A percentile compares a stretch with the other conserved stretches of the same genome.
phyloP scores from a whole-genome alignment of 1,140 invertebrate genomes.

The Goniozus legneri region DNA sequence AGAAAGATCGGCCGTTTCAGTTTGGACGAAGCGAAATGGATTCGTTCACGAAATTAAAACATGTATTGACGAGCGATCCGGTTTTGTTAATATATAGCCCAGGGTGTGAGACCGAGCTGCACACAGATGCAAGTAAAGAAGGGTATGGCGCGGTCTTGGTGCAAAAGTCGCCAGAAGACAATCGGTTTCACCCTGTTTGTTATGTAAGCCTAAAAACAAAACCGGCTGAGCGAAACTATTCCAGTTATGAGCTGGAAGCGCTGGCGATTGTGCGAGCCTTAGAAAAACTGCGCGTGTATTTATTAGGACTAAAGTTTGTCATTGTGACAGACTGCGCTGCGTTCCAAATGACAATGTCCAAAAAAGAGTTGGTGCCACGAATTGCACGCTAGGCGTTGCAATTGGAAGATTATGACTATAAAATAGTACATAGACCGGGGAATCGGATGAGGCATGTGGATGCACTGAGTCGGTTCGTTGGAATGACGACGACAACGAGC shows the following conservation, averaged over 20 bases:
- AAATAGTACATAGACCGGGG: conserved; percentile 9
- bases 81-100: conserved; percentile 20
- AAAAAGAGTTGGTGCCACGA: neutral
- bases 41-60: conserved; percentile 17
- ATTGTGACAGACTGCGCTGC: neutral
- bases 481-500: conserved; percentile 1
- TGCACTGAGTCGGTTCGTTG: conserved; percentile 5
- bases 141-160: no score
- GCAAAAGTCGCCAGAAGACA: conserved; percentile 14
- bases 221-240: neutral
- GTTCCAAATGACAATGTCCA: neutral
- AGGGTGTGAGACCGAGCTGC: conserved; percentile 12
- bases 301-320: neutral
- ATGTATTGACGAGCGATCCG: conserved; percentile 13
- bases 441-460: conserved; percentile 8
- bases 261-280: neutral
- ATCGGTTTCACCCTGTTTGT: conserved; percentile 9
- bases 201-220: conserved; percentile 3
- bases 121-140: no score
- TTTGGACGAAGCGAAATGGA: conserved; percentile 6
- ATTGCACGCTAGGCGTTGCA: neutral
- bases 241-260: conserved; percentile 1
- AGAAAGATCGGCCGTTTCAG: conserved; percentile 5
- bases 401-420: conserved; percentile 4
- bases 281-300: conserved; percentile 1